Percentiles rank a stretch among this genome's conserved stretches.
Conservation (phyloP, 2,888 invertebrate species). For the Thalpophila matura region DNA sequence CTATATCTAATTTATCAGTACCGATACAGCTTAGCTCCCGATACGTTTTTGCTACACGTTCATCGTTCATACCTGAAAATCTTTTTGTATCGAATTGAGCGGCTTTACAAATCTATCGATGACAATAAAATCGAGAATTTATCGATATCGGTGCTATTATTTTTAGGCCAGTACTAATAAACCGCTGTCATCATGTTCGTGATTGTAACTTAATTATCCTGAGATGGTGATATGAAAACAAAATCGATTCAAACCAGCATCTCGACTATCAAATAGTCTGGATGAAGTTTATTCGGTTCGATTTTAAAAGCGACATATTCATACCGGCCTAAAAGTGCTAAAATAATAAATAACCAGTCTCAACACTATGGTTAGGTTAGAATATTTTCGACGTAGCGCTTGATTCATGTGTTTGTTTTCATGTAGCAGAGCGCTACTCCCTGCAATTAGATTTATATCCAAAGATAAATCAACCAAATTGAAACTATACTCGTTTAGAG, state of each 20-base stretch:
- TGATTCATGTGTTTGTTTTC: constrained; percentile 62
- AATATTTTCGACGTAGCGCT: constrained; percentile 54
- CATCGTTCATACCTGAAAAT: constrained; percentile 9
- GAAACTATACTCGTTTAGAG: constrained; percentile 31
- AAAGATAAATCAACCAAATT: constrained; percentile 55
- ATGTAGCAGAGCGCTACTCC: constrained; percentile 44
- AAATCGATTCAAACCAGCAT: no score
- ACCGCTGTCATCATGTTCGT: no score
- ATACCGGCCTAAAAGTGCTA: constrained; percentile 22
- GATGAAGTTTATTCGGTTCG: neutral
- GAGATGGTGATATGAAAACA: no score
- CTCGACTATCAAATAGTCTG: neutral
- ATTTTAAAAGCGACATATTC: constrained; percentile 1
- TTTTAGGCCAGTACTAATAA: neutral
- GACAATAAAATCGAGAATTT: neutral
- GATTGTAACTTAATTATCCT: no score
- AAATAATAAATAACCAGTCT: constrained; percentile 46
- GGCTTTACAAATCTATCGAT: neutral
- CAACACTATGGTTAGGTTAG: constrained; percentile 33
- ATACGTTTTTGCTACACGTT: constrained; percentile 16
- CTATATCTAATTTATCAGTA: constrained; percentile 21
- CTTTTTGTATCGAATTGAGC: constrained; percentile 2
- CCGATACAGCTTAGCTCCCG: constrained; percentile 28
- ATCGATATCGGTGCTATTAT: neutral
- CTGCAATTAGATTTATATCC: constrained; percentile 55